phyloP scores from a whole-genome alignment of 2,888 invertebrate genomes.

The Tridacna gigas region DNA sequence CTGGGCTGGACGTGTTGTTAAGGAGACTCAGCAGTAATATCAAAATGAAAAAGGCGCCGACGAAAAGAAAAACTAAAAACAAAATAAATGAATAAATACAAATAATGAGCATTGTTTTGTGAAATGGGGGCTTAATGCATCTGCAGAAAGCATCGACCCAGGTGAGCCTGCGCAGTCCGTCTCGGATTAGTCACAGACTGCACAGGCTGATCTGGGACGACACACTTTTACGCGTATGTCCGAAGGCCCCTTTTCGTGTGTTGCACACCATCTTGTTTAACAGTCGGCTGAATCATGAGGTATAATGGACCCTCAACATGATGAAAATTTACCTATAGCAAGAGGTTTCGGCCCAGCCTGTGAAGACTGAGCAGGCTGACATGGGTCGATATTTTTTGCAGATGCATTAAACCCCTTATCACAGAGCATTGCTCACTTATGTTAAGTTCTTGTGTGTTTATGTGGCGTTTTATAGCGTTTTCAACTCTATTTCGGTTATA shows the following conservation, averaged over 20 bases:
- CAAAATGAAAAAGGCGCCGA: background rate
- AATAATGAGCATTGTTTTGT: background rate
- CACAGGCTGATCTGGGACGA: background rate
- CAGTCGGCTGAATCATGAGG: too few relatives aligned
- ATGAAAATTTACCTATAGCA: background rate
- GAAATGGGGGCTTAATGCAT: background rate
- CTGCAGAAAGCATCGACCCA: background rate
- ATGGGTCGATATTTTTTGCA: background rate
- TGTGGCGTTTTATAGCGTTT: too few relatives aligned
- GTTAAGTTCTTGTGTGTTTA: too few relatives aligned
- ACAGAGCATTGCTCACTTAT: too few relatives aligned
- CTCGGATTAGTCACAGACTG: too few relatives aligned
- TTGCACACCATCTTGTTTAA: too few relatives aligned
- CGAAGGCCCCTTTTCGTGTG: too few relatives aligned
- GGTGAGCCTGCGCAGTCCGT: background rate
- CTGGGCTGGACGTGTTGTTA: background rate
- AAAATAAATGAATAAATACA: background rate
- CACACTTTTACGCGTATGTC: background rate
- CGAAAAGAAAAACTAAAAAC: background rate
- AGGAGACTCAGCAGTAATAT: background rate
- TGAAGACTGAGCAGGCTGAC: background rate
- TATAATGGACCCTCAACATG: too few relatives aligned
- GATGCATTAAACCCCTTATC: background rate
- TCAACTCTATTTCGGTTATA: too few relatives aligned
- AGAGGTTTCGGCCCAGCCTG: background rate